Conservation (phyloP, 2,113 vertebrate species). For the Sebastes fasciatus region DNA sequence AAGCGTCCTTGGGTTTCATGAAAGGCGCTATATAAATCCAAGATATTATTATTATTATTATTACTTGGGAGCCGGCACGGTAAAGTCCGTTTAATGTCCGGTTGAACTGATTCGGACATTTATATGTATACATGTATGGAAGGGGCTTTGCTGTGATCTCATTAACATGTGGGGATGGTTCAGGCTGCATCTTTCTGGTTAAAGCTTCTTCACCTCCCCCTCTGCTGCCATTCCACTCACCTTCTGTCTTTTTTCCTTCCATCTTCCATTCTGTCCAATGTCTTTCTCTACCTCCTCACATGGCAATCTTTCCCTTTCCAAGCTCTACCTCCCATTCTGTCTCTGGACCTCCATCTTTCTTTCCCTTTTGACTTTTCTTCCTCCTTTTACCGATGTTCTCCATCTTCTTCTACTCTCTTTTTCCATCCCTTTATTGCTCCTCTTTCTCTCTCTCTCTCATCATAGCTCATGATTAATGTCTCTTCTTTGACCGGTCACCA, state of each 20-base stretch:
- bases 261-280: neutral
- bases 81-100: too few species aligned
- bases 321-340: neutral
- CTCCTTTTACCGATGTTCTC: neutral
- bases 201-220: neutral
- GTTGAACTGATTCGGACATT: too few species aligned
- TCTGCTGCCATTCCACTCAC: neutral
- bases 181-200: slow-evolving; percentile 14
- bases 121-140: too few species aligned
- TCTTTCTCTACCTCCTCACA: neutral
- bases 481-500: slow-evolving; percentile 30
- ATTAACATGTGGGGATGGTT: neutral
- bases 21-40: too few species aligned
- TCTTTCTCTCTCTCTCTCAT: neutral
- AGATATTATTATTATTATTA: too few species aligned
- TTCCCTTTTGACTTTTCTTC: neutral
- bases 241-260: neutral
- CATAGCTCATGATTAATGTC: slow-evolving; percentile 41
- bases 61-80: too few species aligned
- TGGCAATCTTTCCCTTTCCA: too few species aligned
- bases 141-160: too few species aligned
- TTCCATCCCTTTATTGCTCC: neutral
- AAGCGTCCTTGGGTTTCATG: too few species aligned
- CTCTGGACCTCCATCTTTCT: neutral
- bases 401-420: neutral